These are phyloP conservation scores for Takifugu rubripes DNA, from an alignment of 2,797 vertebrate genomes.

Conservation along the genomic window DNA sequence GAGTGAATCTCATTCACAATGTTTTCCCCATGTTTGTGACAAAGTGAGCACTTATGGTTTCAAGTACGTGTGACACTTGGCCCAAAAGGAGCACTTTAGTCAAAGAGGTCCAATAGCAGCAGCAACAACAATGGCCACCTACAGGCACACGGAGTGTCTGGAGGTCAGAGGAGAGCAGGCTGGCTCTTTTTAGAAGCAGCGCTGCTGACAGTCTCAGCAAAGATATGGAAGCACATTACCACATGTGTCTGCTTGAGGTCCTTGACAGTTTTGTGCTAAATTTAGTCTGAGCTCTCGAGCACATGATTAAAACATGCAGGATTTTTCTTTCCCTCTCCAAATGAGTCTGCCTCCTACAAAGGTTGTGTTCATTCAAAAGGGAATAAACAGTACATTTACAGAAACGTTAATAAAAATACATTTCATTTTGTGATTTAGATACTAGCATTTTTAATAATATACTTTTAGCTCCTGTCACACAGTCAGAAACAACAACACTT, in stretches of 20 bases:
- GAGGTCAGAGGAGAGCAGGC: conserved; percentile 10
- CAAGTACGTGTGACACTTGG: conserved; percentile 10
- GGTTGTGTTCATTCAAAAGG: conserved; percentile 1
- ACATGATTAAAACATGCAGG: conserved; percentile 54
- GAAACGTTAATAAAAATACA: neutral
- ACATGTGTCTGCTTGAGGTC: conserved; percentile 38
- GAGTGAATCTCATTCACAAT: conserved; percentile 4
- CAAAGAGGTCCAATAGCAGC: neutral
- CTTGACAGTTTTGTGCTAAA: conserved; percentile 61
- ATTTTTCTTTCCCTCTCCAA: conserved; percentile 19
- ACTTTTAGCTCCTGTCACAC: no score
- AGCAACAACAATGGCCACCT: no score
- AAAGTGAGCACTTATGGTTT: conserved; percentile 15
- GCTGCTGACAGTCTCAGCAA: conserved; percentile 1
- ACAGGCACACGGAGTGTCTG: neutral
- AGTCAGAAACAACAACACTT: no score
- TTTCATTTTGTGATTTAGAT: no score
- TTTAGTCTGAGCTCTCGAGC: conserved; percentile 64
- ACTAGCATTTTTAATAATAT: no score
- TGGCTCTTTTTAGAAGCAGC: conserved; percentile 14
- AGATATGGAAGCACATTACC: conserved; percentile 19
- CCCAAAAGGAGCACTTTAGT: conserved; percentile 7
- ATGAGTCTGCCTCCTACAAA: conserved; percentile 16
- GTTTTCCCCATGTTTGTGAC: conserved; percentile 6
- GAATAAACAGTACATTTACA: neutral